Evolutionary conservation across 2,113 vertebrate species (phyloP).

Genomic region (Capreolus pygargus): DNA sequence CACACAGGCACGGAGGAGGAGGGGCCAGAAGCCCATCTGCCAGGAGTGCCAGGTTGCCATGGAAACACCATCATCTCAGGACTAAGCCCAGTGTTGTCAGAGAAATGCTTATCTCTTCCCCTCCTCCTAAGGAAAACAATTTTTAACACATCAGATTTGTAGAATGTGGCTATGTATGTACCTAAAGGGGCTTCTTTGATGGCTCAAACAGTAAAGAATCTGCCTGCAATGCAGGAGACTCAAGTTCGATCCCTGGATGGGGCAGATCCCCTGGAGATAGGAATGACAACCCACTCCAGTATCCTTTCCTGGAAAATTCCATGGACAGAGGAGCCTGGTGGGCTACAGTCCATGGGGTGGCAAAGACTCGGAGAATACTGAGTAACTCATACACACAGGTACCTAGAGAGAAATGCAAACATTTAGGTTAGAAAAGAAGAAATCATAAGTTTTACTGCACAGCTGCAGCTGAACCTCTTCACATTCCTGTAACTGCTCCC

Average conservation of each 20-base stretch:
- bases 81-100: too few relatives aligned
- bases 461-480: too few relatives aligned
- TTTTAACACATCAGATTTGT: not conserved
- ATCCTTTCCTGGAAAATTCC: not conserved
- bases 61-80: too few relatives aligned
- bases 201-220: not conserved
- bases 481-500: too few relatives aligned
- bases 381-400: not conserved
- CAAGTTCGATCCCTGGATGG: not conserved
- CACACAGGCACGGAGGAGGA: not conserved
- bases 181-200: not conserved
- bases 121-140: not conserved
- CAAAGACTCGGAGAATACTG: not conserved
- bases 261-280: not conserved
- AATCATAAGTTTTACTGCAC: too few relatives aligned
- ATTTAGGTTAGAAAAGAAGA: too few relatives aligned
- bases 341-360: not conserved
- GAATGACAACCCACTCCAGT: not conserved
- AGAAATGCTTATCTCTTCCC: too few relatives aligned
- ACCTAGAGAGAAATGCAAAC: too few relatives aligned
- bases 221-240: not conserved
- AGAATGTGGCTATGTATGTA: not conserved
- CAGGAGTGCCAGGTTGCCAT: not conserved
- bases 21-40: not conserved
- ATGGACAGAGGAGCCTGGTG: not conserved